Conservation (phyloP, 2,888 invertebrate species). For the Dicyrtoma fusca region DNA sequence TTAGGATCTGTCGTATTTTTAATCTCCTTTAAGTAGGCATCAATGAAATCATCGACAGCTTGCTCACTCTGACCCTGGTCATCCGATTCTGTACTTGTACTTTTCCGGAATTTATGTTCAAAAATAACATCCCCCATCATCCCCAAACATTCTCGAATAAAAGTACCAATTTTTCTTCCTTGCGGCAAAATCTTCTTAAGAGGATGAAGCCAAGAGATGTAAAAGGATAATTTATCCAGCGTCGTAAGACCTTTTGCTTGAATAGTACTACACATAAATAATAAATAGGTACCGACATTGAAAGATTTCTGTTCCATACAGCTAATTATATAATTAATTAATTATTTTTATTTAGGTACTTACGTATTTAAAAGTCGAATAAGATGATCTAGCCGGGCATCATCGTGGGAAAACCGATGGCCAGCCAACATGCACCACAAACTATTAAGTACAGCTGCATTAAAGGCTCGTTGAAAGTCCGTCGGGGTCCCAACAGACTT, state of each 20-base stretch:
- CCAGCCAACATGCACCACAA: slow-evolving; percentile 31
- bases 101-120: slow-evolving; percentile 24
- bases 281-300: slow-evolving; percentile 19
- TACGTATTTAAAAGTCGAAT: slow-evolving; percentile 29
- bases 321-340: too few relatives aligned
- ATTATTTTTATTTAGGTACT: neutral
- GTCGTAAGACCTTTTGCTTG: slow-evolving; percentile 4
- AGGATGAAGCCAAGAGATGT: slow-evolving; percentile 22
- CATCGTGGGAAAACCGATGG: slow-evolving; percentile 34
- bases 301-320: too few relatives aligned
- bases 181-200: neutral
- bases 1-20: slow-evolving; percentile 37
- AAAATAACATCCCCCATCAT: slow-evolving; percentile 40
- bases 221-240: slow-evolving; percentile 25
- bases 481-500: slow-evolving; percentile 8
- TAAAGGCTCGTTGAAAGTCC: slow-evolving; percentile 20
- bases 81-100: neutral
- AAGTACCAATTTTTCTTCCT: neutral
- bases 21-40: slow-evolving; percentile 44
- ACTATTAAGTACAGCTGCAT: slow-evolving; percentile 26
- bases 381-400: slow-evolving; percentile 25
- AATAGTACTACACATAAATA: slow-evolving; percentile 34
- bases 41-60: slow-evolving; percentile 42
- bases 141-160: neutral
- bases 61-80: slow-evolving; percentile 4